phyloP scores from a whole-genome alignment of 2,888 invertebrate genomes.

The Aphodius sticticus region DNA sequence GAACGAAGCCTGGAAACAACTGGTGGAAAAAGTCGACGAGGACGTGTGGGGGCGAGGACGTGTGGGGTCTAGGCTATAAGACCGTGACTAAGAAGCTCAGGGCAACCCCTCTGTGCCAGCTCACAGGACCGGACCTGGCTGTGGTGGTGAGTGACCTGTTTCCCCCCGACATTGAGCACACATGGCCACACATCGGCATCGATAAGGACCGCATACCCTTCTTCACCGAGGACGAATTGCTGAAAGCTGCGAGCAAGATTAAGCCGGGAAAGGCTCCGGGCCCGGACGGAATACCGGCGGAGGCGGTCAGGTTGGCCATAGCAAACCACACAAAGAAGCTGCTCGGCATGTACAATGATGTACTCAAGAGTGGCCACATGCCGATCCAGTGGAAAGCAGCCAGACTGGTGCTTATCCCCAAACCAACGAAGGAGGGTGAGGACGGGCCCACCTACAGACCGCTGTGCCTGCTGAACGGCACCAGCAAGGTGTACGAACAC shows the following conservation, averaged over 20 bases:
- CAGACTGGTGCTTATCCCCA: background rate
- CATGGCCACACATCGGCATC: background rate
- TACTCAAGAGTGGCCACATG: background rate
- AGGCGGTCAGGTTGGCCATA: background rate
- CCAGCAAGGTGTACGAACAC: background rate
- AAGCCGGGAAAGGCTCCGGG: too few relatives aligned
- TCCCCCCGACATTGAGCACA: background rate
- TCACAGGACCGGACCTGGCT: background rate
- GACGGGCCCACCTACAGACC: background rate
- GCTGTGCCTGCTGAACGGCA: background rate
- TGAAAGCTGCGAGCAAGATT: too few relatives aligned
- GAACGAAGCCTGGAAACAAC: constrained; percentile 13
- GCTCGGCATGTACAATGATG: background rate
- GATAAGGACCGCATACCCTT: background rate
- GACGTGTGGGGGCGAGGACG: too few relatives aligned
- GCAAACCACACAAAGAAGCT: background rate
- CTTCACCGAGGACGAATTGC: background rate
- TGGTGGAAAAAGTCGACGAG: background rate
- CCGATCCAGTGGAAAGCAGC: background rate
- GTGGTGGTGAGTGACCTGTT: background rate
- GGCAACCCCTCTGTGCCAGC: background rate
- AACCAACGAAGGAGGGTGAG: background rate
- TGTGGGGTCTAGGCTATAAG: constrained; percentile 25
- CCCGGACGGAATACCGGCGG: constrained; percentile 26
- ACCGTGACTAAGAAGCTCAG: constrained; percentile 10